These are phyloP conservation scores for Latrodectus geometricus DNA, from an alignment of 1,140 invertebrate genomes.

Conservation along the genomic window DNA sequence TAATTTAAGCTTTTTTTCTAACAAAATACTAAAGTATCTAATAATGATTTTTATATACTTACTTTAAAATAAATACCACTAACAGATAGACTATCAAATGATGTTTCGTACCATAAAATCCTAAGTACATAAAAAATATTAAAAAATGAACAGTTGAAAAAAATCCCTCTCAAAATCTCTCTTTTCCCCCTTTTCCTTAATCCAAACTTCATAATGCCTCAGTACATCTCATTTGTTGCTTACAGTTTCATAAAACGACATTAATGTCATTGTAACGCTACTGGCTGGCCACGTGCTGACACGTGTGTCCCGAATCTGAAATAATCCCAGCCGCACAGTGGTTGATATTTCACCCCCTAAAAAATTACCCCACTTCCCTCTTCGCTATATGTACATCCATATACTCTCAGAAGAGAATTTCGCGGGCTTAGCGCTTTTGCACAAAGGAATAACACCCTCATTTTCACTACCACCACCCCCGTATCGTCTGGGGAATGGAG, in stretches of 20 bases:
- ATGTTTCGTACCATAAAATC: no score
- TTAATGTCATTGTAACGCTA: background rate
- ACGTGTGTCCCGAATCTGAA: background rate
- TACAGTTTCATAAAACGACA: background rate
- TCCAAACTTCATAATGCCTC: background rate
- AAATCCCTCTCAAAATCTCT: no score
- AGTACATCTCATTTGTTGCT: background rate
- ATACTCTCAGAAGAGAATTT: background rate
- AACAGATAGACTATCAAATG: no score
- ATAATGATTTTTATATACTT: no score
- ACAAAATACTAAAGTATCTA: no score
- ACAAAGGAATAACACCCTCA: background rate
- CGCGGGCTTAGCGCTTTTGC: background rate
- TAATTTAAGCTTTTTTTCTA: no score
- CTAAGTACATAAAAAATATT: no score
- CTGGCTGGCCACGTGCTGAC: background rate
- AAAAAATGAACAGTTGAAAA: no score
- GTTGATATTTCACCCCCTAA: constrained; percentile 19
- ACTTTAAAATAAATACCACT: no score
- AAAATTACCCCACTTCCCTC: background rate
- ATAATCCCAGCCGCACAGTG: constrained; percentile 7
- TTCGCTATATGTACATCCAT: background rate
- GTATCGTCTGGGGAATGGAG: background rate
- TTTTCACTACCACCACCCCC: background rate
- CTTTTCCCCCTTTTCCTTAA: background rate